Evolutionary conservation across 2,797 vertebrate genomes (phyloP).

Genomic region (Morus bassanus): DNA sequence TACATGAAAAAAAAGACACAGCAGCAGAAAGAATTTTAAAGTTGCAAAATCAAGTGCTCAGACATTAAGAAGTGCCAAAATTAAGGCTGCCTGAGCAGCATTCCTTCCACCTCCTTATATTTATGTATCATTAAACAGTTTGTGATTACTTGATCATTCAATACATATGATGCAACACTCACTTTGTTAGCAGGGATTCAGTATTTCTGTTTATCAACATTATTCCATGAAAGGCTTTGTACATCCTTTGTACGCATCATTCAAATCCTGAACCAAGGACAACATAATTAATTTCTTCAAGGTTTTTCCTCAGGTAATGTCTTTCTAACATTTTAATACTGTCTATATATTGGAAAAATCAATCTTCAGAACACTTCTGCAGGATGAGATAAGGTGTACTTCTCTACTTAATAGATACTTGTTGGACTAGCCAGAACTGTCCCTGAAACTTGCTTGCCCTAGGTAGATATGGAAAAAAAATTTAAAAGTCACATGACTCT

Average conservation of each 20-base stretch:
- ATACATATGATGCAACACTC: background rate
- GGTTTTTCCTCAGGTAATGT: background rate
- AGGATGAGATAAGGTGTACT: background rate
- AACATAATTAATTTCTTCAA: background rate
- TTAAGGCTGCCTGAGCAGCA: background rate
- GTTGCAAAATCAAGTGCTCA: background rate
- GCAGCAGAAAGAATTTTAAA: background rate
- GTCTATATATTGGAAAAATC: background rate
- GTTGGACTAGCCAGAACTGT: background rate
- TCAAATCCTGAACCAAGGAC: background rate
- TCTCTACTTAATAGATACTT: background rate
- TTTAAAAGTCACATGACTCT: background rate
- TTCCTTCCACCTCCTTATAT: background rate
- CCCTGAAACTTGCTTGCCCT: background rate
- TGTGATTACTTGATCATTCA: background rate
- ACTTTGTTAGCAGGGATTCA: background rate
- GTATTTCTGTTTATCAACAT: background rate
- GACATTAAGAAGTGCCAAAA: background rate
- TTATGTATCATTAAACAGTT: conserved; percentile 2
- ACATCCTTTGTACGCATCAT: background rate
- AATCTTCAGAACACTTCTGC: background rate
- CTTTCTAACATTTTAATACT: background rate
- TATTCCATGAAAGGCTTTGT: background rate
- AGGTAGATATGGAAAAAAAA: background rate
- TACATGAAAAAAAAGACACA: background rate